These are phyloP conservation scores for Aplochiton taeniatus DNA, from an alignment of 2,797 vertebrate genomes.

Conservation along the genomic window DNA sequence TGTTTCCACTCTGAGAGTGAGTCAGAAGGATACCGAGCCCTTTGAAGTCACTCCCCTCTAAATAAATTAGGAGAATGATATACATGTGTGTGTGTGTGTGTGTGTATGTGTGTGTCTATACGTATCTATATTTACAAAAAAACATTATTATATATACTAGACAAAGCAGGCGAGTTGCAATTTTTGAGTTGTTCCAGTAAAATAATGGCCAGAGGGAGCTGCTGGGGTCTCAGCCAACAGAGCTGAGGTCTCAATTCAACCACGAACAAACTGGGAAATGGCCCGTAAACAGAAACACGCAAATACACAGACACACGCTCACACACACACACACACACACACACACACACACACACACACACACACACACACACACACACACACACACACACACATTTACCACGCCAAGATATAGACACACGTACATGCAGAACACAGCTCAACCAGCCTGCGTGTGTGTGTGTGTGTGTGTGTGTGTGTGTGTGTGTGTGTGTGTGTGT, in stretches of 20 bases:
- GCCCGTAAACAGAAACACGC: conserved; percentile 35
- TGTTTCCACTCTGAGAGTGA: conserved; percentile 50
- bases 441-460: not conserved
- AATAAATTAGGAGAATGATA: conserved; percentile 51
- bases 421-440: not conserved
- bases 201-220: no score
- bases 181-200: no score
- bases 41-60: conserved; percentile 56
- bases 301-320: conserved; percentile 26
- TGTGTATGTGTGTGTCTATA: no score
- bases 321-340: not conserved
- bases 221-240: conserved; percentile 10
- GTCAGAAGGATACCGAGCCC: conserved; percentile 50
- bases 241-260: conserved; percentile 36
- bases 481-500: conserved; percentile 2
- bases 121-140: no score
- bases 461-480: not conserved
- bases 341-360: conserved; percentile 9
- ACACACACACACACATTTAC: not conserved
- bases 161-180: no score
- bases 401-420: no score
- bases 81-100: not conserved
- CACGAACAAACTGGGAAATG: conserved; percentile 46
- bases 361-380: conserved; percentile 1
- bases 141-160: no score